Conservation (phyloP, 2,888 invertebrate genomes). For the Prenolepis imparis region DNA sequence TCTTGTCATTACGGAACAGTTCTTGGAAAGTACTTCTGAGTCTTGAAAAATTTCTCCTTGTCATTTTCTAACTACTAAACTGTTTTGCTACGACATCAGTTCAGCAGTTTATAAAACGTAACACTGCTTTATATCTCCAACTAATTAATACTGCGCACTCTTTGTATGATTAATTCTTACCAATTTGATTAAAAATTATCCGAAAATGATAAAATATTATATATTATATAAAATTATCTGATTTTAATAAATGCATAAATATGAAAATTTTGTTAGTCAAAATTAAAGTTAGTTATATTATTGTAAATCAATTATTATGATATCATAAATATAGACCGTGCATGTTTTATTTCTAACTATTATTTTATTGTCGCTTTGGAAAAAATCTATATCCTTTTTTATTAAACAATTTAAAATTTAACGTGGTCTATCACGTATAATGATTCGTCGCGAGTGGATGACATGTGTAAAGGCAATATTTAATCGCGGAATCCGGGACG, state of each 20-base stretch:
- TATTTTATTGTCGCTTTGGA: not conserved
- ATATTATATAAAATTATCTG: not conserved
- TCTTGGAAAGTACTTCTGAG: constrained; percentile 64
- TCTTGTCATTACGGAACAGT: constrained; percentile 71
- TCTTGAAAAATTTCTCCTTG: constrained; percentile 71
- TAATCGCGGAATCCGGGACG: constrained; percentile 47
- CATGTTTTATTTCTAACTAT: not conserved
- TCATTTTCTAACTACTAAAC: constrained; percentile 67
- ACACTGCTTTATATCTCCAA: constrained; percentile 7
- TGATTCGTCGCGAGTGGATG: not conserved
- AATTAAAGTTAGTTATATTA: not conserved
- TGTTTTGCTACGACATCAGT: constrained; percentile 50
- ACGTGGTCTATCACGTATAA: not conserved
- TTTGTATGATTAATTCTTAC: not conserved
- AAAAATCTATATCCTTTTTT: not conserved
- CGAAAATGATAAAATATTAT: not conserved
- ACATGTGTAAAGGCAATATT: constrained; percentile 29
- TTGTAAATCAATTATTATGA: not conserved
- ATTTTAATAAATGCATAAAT: not conserved
- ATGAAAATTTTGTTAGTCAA: not conserved
- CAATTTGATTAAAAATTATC: constrained; percentile 5
- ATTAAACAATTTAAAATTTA: not conserved
- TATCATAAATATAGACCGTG: not conserved
- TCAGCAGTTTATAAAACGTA: not conserved
- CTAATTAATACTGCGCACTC: not conserved